phyloP scores from a whole-genome alignment of 2,888 invertebrate species.

The Anarsia innoxiella region DNA sequence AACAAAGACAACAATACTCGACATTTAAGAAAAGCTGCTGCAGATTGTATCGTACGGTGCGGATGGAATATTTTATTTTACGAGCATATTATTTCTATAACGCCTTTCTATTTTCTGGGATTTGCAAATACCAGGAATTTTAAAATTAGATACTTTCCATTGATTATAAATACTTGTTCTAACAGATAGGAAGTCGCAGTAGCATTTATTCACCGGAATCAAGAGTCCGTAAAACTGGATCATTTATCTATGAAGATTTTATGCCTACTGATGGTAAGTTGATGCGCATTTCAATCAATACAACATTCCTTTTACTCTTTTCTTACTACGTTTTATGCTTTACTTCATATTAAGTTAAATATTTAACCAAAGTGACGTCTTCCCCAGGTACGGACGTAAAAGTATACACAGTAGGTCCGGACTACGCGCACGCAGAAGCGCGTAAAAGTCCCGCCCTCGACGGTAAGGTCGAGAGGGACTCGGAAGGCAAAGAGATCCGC shows the following conservation, averaged over 20 bases:
- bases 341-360: not conserved
- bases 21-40: no score
- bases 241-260: slow-evolving; percentile 99
- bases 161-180: slow-evolving; percentile 15
- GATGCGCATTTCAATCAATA: not conserved
- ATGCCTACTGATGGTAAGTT: slow-evolving; percentile 98
- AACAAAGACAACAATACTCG: no score
- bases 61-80: no score
- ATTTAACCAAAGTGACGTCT: no score
- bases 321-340: not conserved
- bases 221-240: slow-evolving; percentile 96
- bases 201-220: slow-evolving; percentile 99
- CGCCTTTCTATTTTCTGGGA: no score
- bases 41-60: no score
- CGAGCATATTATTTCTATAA: no score
- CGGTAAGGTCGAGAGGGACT: slow-evolving; percentile 98
- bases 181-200: slow-evolving; percentile 96
- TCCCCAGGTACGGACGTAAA: slow-evolving; percentile 80
- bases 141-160: no score
- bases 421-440: slow-evolving; percentile 99
- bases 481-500: slow-evolving; percentile 98
- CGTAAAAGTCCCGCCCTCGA: slow-evolving; percentile 98
- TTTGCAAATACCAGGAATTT: no score
- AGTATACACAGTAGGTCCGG: slow-evolving; percentile 99
- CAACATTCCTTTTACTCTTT: not conserved